Evolutionary conservation across 1,140 invertebrate genomes (phyloP).

Genomic region (Megalopta genalis): DNA sequence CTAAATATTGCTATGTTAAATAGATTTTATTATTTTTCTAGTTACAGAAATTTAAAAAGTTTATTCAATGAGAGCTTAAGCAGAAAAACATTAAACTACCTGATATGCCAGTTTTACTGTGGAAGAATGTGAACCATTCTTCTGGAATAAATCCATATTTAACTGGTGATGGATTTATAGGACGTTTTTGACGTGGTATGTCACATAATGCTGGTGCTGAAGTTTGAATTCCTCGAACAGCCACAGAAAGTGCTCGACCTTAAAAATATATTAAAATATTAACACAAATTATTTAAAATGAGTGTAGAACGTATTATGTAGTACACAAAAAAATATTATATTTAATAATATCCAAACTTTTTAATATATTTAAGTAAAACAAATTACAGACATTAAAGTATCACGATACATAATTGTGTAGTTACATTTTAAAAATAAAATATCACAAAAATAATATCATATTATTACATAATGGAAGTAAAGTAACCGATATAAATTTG

Average conservation of each 20-base stretch:
- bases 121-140: conserved; percentile 96
- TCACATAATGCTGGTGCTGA: neutral
- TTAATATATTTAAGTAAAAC: neutral
- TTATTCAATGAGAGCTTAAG: neutral
- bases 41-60: neutral
- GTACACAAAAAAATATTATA: neutral
- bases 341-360: neutral
- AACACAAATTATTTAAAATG: neutral
- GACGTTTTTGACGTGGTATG: conserved; percentile 54
- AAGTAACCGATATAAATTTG: conserved; percentile 15
- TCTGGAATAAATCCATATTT: conserved; percentile 94
- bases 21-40: neutral
- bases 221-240: conserved; percentile 33
- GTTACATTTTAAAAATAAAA: neutral
- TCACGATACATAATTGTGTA: neutral
- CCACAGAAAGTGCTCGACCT: conserved; percentile 21
- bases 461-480: conserved; percentile 54
- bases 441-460: neutral
- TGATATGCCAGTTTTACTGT: conserved; percentile 95
- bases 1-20: neutral
- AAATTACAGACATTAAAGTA: neutral
- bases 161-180: conserved; percentile 80
- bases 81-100: conserved; percentile 74
- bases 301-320: neutral
- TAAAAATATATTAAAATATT: neutral